Percentiles rank a stretch among this genome's conserved stretches.
Evolutionary conservation across 2,888 invertebrate genomes (phyloP).

Genomic region (Drepanosiphum platanoidis): DNA sequence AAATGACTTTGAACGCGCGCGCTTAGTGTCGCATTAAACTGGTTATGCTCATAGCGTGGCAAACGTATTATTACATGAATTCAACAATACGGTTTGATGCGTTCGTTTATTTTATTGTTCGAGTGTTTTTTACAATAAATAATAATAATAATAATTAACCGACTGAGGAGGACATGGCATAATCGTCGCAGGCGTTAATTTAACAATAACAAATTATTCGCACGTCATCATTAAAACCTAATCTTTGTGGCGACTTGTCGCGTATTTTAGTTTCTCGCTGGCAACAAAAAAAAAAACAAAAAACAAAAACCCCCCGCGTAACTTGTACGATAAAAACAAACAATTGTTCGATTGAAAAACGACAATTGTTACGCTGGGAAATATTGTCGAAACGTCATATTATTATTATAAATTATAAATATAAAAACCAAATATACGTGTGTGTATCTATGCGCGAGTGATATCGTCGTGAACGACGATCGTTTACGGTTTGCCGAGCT

Average conservation of each 20-base stretch:
- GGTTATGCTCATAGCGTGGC: not conserved
- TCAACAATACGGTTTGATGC: not conserved
- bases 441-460: too few relatives aligned
- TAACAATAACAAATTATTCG: slow-evolving; percentile 19
- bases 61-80: not conserved
- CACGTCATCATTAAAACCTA: slow-evolving; percentile 34
- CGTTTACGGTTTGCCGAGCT: too few relatives aligned
- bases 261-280: slow-evolving; percentile 3
- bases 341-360: not conserved
- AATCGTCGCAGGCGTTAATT: too few relatives aligned
- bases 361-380: too few relatives aligned
- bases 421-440: too few relatives aligned
- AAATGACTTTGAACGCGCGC: not conserved
- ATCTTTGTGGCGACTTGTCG: slow-evolving; percentile 13
- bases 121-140: not conserved
- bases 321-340: not conserved
- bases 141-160: not conserved
- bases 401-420: too few relatives aligned
- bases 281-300: not conserved
- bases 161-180: too few relatives aligned
- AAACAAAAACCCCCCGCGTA: slow-evolving; percentile 16
- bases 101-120: slow-evolving; percentile 15
- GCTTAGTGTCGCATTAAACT: not conserved
- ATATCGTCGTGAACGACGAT: too few relatives aligned
- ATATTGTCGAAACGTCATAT: too few relatives aligned